Evolutionary conservation across 2,113 vertebrate species (phyloP), one percentile per base, ranked within the genome.

Genomic region (Pao palembangensis): DNA sequence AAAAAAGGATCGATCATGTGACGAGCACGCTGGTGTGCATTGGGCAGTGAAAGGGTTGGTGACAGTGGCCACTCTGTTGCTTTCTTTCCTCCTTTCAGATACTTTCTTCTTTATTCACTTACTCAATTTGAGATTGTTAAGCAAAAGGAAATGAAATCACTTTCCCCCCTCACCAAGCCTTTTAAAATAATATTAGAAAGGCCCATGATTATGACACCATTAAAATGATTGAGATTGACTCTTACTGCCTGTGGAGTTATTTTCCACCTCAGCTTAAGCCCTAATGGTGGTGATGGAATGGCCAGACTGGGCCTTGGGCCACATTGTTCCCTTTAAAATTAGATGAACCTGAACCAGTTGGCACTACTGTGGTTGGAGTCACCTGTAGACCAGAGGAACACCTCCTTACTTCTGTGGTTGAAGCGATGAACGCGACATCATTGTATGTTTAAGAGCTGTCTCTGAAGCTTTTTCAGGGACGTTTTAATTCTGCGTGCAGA

Each of bases 151-250:
- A 87, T 87, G 62, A 87, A 79, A 83, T 79, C 12, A 56, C 73
- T 86, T 75, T 77, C 79, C 57, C 78, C 78, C 67, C 71, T 68
- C 65, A 61, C 54, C 16, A 55, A 72, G 69, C 69, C 81, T 84
- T 89, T 86, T 76, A 84, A 87, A 89, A 83, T 84, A 88, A 85
- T 85, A 85, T 83, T 79, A 78, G 79, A 88, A 85, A 79, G 80
- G 60, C 69, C 81, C 71, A 80, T 81, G 78, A 86, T 90, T 86
- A 90, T 82, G 79, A 76, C 69, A 61, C 77, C 79, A 82, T 86
- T 88, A 85, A 86, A 83, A 87, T 86, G 86, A 90, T 88, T 82
- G 82, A 88, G 83, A 84, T 82, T 76, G 77, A 84, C 79, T 81
- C 71, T 81, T 85, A 86, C 85, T 83, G 81, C 80, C 81, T 84